phyloP scores from a whole-genome alignment of 2,113 vertebrate genomes.

The Glareola pratincola region DNA sequence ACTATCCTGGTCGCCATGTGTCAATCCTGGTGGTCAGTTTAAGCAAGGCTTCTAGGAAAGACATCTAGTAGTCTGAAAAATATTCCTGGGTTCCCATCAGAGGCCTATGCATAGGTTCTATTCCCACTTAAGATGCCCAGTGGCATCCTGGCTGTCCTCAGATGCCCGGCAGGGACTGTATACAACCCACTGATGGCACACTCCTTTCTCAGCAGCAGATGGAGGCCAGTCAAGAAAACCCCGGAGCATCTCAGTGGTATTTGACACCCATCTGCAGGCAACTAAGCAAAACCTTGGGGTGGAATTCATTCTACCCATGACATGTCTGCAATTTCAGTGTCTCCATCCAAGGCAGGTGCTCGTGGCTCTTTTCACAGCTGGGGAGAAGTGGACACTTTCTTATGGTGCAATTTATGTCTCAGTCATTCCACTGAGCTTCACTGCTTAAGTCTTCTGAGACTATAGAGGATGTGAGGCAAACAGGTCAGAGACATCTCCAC shows the following conservation, averaged over 20 bases:
- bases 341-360: not conserved
- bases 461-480: not conserved
- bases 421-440: not conserved
- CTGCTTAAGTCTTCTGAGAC: not conserved
- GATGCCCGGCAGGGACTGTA: not conserved
- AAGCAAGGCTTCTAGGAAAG: not conserved
- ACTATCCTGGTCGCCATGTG: not conserved
- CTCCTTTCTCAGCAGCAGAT: not conserved
- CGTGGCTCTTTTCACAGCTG: not conserved
- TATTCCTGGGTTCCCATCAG: not conserved
- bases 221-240: not conserved
- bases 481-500: not conserved
- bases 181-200: rapidly evolving
- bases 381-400: not conserved
- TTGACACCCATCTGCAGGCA: not conserved
- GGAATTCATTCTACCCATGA: not conserved
- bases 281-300: not conserved
- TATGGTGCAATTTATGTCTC: not conserved
- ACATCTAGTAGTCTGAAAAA: not conserved
- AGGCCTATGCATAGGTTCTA: not conserved
- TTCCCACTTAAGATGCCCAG: not conserved
- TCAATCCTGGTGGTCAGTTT: not conserved
- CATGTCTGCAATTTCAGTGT: rapidly evolving
- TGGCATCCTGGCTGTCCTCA: not conserved
- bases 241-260: not conserved